phyloP scores from a whole-genome alignment of 2,888 invertebrate species.

The Idaea dimidiata region DNA sequence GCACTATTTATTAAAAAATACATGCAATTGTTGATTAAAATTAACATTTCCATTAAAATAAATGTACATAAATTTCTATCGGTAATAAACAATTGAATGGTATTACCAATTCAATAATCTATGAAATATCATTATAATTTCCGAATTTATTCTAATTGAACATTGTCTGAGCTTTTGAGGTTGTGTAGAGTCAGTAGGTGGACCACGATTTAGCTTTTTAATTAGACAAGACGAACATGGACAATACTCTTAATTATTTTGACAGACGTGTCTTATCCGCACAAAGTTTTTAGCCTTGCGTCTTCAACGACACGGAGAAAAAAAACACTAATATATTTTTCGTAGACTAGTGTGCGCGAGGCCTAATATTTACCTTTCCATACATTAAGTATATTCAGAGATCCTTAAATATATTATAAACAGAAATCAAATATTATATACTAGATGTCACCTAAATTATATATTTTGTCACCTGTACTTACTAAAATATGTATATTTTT shows the following conservation, averaged over 20 bases:
- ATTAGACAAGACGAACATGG: constrained; percentile 57
- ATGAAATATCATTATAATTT: too few species aligned
- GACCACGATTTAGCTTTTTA: constrained; percentile 46
- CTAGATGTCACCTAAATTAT: constrained; percentile 49
- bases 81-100: constrained; percentile 7
- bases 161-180: constrained; percentile 65
- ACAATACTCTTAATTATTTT: constrained; percentile 69
- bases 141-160: constrained; percentile 19
- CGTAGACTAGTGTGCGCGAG: constrained; percentile 5
- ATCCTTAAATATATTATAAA: constrained; percentile 50
- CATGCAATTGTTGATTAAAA: background rate
- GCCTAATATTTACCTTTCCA: constrained; percentile 43
- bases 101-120: too few species aligned
- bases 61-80: background rate
- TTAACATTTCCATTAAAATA: background rate
- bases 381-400: constrained; percentile 44
- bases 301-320: constrained; percentile 22
- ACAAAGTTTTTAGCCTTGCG: constrained; percentile 50
- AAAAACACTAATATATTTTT: constrained; percentile 7
- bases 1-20: background rate
- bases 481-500: constrained; percentile 63
- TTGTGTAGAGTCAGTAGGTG: constrained; percentile 63
- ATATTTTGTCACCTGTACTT: constrained; percentile 50
- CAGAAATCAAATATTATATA: constrained; percentile 58
- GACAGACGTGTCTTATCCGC: constrained; percentile 68